Conservation (phyloP, 2,113 vertebrate species). For the Gambusia affinis region DNA sequence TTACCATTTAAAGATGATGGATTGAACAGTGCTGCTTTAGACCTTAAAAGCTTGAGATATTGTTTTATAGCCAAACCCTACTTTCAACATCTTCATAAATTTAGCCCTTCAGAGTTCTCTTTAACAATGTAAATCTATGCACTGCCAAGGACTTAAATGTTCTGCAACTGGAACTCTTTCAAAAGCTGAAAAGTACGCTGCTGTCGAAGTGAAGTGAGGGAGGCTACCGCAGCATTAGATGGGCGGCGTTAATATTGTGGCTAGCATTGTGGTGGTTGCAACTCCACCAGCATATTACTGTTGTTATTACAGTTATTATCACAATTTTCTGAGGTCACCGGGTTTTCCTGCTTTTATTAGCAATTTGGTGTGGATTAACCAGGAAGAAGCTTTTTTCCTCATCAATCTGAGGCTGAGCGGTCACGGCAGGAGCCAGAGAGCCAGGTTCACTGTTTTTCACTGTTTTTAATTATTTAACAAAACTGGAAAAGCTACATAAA, state of each 20-base stretch:
- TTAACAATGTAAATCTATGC: not conserved
- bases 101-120: not conserved
- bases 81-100: not conserved
- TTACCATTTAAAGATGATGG: not conserved
- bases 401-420: constrained; percentile 8
- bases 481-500: not conserved
- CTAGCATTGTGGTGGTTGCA: not conserved
- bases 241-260: not conserved
- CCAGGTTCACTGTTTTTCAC: not conserved
- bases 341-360: constrained; percentile 15
- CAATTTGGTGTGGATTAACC: constrained; percentile 14
- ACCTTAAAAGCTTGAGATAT: not conserved
- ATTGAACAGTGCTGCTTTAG: not conserved
- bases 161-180: not conserved
- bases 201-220: not conserved
- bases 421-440: not conserved
- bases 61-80: not conserved
- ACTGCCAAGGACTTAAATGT: not conserved
- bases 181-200: not conserved
- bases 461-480: not conserved
- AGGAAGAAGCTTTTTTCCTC: constrained; percentile 5
- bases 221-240: not conserved
- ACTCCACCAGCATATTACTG: not conserved
- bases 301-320: constrained; percentile 23
- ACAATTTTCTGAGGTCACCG: not conserved